Evolutionary conservation across 2,888 invertebrate species (phyloP).

Genomic region (Thereva nobilitata): DNA sequence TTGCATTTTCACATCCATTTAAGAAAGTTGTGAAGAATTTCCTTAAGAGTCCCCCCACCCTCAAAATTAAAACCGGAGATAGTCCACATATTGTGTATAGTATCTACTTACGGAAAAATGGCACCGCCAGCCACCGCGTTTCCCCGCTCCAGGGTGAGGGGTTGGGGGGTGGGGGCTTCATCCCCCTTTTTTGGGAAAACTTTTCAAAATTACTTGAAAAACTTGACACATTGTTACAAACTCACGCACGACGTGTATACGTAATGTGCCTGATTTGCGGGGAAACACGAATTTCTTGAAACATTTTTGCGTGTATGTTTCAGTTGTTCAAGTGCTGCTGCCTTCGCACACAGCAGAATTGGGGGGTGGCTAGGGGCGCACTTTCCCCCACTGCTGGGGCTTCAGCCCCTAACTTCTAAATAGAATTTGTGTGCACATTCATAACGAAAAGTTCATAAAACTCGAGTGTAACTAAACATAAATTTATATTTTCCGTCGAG

Average conservation of each 20-base stretch:
- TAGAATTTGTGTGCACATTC: conserved; percentile 20
- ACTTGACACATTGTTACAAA: conserved; percentile 26
- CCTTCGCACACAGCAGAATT: neutral
- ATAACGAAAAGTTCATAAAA: conserved; percentile 17
- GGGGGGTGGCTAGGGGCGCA: neutral
- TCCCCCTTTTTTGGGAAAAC: too few species aligned
- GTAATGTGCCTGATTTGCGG: conserved; percentile 24
- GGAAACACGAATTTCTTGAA: neutral
- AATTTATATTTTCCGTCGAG: conserved; percentile 7
- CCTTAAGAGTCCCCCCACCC: neutral
- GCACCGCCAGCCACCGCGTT: neutral
- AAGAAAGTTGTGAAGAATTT: conserved; percentile 7
- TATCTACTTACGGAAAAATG: conserved; percentile 2
- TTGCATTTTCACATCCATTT: conserved; percentile 21
- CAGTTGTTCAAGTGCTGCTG: neutral
- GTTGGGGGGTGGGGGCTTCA: too few species aligned
- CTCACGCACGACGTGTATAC: conserved; percentile 13
- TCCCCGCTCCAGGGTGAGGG: neutral
- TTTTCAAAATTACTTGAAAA: conserved; percentile 21
- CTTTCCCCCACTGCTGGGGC: neutral
- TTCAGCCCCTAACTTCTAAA: neutral
- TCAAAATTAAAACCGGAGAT: neutral
- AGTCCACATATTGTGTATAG: conserved; percentile 11
- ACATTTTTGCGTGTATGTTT: conserved; percentile 19
- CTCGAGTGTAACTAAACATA: conserved; percentile 23